phyloP scores from a whole-genome alignment of 2,797 vertebrate genomes.

The Xyrichtys novacula region DNA sequence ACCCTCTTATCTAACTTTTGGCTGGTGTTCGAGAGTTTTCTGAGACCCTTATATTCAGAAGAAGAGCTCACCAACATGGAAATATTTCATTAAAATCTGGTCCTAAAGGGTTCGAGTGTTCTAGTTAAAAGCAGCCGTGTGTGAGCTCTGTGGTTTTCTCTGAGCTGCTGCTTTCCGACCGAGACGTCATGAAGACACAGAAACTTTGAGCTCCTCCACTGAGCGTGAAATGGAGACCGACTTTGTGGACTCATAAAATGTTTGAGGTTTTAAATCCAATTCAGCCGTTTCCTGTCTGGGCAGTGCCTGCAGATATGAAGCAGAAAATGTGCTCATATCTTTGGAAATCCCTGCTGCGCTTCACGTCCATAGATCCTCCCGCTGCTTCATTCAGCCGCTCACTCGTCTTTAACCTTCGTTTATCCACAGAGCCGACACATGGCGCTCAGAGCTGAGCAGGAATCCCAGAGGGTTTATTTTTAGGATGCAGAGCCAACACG shows the following conservation, averaged over 20 bases:
- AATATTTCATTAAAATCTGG: slow-evolving; percentile 20
- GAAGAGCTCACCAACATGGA: slow-evolving; percentile 23
- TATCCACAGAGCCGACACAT: neutral
- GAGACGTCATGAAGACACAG: slow-evolving; percentile 12
- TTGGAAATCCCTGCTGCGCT: slow-evolving; percentile 29
- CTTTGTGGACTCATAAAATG: slow-evolving; percentile 49
- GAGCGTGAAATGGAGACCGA: slow-evolving; percentile 40
- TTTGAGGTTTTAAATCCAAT: slow-evolving; percentile 55
- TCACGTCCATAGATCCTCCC: neutral
- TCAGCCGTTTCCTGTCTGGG: slow-evolving; percentile 4
- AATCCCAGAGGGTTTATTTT: neutral
- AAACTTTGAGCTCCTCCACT: slow-evolving; percentile 25
- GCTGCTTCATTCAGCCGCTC: slow-evolving; percentile 1
- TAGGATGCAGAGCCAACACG: too few species aligned
- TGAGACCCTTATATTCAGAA: slow-evolving; percentile 15
- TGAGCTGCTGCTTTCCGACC: neutral
- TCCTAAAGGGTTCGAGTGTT: neutral
- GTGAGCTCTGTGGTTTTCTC: slow-evolving; percentile 12
- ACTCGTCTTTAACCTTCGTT: slow-evolving; percentile 15
- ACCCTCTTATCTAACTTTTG: slow-evolving; percentile 6
- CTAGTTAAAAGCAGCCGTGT: slow-evolving; percentile 16
- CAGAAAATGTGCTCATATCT: slow-evolving; percentile 32
- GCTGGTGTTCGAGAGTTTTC: neutral
- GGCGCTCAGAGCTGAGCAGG: neutral
- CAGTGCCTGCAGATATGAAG: slow-evolving; percentile 20